Percentiles rank a stretch among this genome's conserved stretches.
These are phyloP conservation scores for Odontamblyopus lacepedii DNA, from an alignment of 2,797 vertebrate genomes.

Conservation along the genomic window DNA sequence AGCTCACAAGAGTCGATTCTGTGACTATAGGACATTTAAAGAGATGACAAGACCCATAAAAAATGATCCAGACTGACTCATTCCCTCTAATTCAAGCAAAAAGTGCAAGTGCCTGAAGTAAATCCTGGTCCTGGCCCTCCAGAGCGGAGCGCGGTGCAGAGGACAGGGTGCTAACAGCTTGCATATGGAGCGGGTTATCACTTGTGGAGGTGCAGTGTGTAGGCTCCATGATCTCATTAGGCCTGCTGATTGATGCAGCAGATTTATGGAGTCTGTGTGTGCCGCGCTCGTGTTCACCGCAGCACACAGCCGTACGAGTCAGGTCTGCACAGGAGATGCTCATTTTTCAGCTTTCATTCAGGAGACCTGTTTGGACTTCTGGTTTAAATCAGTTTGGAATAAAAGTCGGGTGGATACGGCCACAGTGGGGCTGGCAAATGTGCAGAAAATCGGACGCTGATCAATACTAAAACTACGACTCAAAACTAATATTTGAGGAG, in stretches of 20 bases:
- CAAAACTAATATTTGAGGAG: too few species aligned
- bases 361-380: neutral
- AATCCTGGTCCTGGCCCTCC: too few species aligned
- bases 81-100: too few species aligned
- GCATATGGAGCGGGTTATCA: constrained; percentile 47
- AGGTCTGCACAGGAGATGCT: neutral
- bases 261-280: constrained; percentile 41
- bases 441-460: too few species aligned
- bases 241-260: constrained; percentile 50
- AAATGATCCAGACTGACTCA: too few species aligned
- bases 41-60: too few species aligned
- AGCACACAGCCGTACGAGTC: neutral
- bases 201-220: constrained; percentile 40
- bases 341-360: neutral
- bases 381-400: neutral
- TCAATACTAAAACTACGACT: too few species aligned
- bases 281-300: constrained; percentile 30
- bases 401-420: too few species aligned
- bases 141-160: constrained; percentile 8
- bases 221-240: constrained; percentile 49
- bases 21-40: too few species aligned
- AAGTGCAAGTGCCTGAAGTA: too few species aligned
- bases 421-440: too few species aligned
- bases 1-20: too few species aligned
- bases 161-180: neutral